Evolutionary conservation across 2,797 vertebrate species (phyloP), one percentile per base, ranked within the genome.

Genomic region (Cynodonichthys magdalenae): DNA sequence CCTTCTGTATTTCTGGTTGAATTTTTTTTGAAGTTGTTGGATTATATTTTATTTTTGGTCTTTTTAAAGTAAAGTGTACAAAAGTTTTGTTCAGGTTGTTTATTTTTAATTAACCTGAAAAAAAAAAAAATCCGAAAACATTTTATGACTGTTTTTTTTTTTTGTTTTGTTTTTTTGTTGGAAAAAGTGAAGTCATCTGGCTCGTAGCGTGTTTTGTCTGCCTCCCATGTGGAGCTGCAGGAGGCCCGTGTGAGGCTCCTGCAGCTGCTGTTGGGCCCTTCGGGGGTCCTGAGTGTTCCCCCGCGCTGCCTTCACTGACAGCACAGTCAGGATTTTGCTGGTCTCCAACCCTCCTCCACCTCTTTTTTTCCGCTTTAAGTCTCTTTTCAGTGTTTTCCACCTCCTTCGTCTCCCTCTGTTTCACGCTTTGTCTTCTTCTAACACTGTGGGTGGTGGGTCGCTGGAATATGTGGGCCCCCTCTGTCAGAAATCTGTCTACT

Each of bases 241-340:
- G 63, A 80, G 75, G 64, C 65, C 71, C 47, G 75, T 34, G 28
- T 55, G 82, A 65, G 70, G 69, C 71, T 75, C 73, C 84, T 73
- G 87, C 88, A 91, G 91, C 91, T 92, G 91, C 87, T 87, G 76
- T 67, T 50, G 57, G 81, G 74, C 77, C 71, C 71, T 85, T 61
- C 36, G 67, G 56, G 24, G 75, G 69, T 59, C 83, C 68, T 82
- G 62, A 77, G 83, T 65, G 55, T 83, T 73, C 80, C 69, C 24
- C 77, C 20, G 75, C 83, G 86, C 85, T 80, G 79, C 81, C 83
- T 66, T 52, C 82, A 91, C 69, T 90, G 91, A 92, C 90, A 87
- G 87, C 80, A 49, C 75, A 68, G 80, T 83, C 85, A 71, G 79
- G 53, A 81, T 71, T 73, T 71, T 19, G 54, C 73, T 41, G 51